Evolutionary conservation across 2,797 vertebrate species (phyloP).

Genomic region (Todus mexicanus): DNA sequence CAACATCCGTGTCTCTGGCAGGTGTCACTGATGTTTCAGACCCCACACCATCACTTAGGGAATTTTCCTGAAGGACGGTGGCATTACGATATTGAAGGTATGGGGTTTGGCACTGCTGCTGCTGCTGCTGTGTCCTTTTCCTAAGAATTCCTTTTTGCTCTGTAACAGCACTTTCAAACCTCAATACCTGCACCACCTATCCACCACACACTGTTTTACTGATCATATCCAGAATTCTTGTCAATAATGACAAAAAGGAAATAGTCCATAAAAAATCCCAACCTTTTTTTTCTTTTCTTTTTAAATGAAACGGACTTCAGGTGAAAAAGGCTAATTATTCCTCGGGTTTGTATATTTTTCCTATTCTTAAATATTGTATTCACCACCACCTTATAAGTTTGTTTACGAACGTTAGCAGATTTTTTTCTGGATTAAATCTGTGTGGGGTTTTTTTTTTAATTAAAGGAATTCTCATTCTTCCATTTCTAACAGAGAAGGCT

Average conservation of each 20-base stretch:
- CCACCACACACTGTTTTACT: not conserved
- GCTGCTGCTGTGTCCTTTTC: not conserved
- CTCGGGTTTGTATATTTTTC: not conserved
- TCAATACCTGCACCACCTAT: not conserved
- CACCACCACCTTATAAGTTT: not conserved
- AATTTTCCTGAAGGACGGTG: not conserved
- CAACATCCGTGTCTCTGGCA: not conserved
- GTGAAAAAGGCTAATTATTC: not conserved
- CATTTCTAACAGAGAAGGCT: not conserved
- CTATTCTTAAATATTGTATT: not conserved
- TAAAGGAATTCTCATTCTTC: constrained; percentile 29
- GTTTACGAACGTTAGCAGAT: not conserved
- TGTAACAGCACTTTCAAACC: not conserved
- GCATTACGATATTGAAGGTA: not conserved
- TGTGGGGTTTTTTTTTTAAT: not conserved
- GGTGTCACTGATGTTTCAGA: not conserved
- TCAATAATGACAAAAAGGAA: not conserved
- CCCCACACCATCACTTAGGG: not conserved
- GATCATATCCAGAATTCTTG: not conserved
- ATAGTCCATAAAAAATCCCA: accelerated
- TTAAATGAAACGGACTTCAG: not conserved
- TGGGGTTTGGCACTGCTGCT: not conserved
- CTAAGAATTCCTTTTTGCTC: not conserved
- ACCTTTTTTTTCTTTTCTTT: not conserved
- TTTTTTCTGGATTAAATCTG: not conserved